Conservation (phyloP, 2,797 vertebrate genomes). For the Macropodus opercularis region DNA sequence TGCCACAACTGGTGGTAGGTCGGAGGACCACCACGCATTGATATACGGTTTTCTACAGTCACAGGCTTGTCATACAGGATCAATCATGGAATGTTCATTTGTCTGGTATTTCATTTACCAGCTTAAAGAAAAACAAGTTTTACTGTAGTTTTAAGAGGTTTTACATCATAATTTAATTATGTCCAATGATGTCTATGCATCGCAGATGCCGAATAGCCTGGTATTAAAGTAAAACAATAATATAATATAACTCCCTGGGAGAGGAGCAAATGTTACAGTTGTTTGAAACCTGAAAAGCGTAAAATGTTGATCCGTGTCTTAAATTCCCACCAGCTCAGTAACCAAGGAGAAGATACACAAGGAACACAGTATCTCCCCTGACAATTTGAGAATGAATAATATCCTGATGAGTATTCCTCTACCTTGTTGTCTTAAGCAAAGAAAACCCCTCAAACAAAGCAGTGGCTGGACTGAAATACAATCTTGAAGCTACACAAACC, state of each 20-base stretch:
- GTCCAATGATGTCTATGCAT: too few species aligned
- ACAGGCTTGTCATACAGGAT: neutral
- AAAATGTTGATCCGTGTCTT: constrained; percentile 53
- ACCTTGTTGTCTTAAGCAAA: constrained; percentile 63
- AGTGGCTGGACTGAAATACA: constrained; percentile 41
- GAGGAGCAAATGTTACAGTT: too few species aligned
- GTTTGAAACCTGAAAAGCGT: constrained; percentile 47
- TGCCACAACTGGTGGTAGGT: neutral
- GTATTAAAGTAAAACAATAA: too few species aligned
- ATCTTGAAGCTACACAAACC: constrained; percentile 53
- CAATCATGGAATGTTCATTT: neutral
- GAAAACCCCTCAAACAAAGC: constrained; percentile 43
- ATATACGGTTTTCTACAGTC: neutral
- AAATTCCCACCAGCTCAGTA: constrained; percentile 59
- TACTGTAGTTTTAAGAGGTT: too few species aligned
- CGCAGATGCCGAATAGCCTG: too few species aligned
- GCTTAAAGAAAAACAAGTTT: too few species aligned
- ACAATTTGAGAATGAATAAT: constrained; percentile 61
- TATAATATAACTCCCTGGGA: too few species aligned
- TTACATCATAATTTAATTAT: too few species aligned
- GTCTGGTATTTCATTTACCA: too few species aligned
- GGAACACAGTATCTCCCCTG: constrained; percentile 60
- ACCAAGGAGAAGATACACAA: constrained; percentile 50
- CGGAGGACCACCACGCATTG: neutral
- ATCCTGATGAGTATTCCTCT: constrained; percentile 60